Base-by-base conservation (phyloP, 2,113 vertebrate species). In the Lampris incognitus region DNA sequence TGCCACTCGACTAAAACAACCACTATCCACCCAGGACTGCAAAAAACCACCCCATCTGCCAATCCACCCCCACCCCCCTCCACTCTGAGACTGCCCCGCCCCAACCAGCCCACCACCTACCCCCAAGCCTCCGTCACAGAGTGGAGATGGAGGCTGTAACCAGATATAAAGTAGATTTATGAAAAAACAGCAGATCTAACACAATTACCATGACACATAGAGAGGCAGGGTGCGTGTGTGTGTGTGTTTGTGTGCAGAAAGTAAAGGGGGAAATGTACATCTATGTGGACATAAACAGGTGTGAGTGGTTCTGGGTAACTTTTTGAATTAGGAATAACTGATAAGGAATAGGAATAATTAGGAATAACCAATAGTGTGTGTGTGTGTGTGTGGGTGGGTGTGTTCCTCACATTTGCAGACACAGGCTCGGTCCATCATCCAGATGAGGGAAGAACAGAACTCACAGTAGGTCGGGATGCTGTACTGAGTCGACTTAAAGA, bases 401-500 rank as follows among this genome's bases (percentile, higher is more conserved):
- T 58, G 56, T 58, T 46, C 7, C 44, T 5, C 7, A 46, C 7
- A 46, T 46, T 46, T 4, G 44, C 98, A 99, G 83, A 99, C 98
- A 72, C 96, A 98, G 72, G 97, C 98, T 1, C 95, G 95, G 91
- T 99, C 98, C 97, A 99, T 99, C 93, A 99, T 99, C 98, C 98
- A 99, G 92, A 99, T 99, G 89, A 99, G 94, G 1, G 98, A 99
- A 41, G 97, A 98, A 80, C 98, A 99, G 92, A 93, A 97, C 92
- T 99, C 98, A 90, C 98, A 99, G 94, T 98, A 99, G 0, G 97
- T 99, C 68, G 97, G 98, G 75, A 99, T 99, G 94, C 97, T 99
- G 90, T 99, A 99, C 41, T 99, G 98, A 0, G 98, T 98, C 0
- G 97, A 96, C 89, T 99, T 99, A 84, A 99, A 99, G 85, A 99